A percentile compares a stretch with the other conserved stretches of the same genome.
phyloP scores from a whole-genome alignment of 2,113 vertebrate genomes.

The Rhegmatorhina hoffmannsi region DNA sequence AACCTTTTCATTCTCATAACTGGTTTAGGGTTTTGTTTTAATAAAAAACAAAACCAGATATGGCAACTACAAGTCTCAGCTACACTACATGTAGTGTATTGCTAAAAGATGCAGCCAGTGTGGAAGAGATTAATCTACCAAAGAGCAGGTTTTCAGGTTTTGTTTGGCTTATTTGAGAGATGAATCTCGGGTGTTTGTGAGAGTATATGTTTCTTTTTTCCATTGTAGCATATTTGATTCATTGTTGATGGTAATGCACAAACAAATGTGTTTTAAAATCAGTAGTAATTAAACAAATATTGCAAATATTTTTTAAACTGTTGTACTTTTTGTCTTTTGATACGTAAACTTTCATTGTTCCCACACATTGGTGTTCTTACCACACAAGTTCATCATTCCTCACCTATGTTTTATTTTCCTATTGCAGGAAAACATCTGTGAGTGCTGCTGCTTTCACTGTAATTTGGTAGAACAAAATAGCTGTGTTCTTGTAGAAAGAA shows the following conservation, averaged over 20 bases:
- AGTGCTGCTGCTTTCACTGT: not conserved
- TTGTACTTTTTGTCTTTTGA: not conserved
- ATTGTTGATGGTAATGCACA: not conserved
- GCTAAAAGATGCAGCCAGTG: not conserved
- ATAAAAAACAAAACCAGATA: not conserved
- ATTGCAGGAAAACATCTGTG: not conserved
- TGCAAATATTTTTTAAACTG: not conserved
- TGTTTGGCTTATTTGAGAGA: not conserved
- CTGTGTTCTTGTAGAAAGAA: not conserved
- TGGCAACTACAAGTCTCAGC: not conserved
- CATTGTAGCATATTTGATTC: not conserved
- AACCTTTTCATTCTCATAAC: not conserved
- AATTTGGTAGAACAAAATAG: not conserved
- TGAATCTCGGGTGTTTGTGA: not conserved
- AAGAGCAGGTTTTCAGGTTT: not conserved
- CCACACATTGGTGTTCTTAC: rapidly evolving
- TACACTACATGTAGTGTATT: not conserved
- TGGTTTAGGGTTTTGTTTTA: not conserved
- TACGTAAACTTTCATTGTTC: not conserved
- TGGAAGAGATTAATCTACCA: not conserved
- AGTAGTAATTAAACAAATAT: not conserved
- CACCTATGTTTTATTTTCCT: not conserved
- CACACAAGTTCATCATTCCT: not conserved
- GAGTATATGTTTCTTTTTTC: not conserved
- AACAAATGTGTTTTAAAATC: not conserved